A percentile compares a stretch with the other conserved stretches of the same genome.
Evolutionary conservation across 2,888 invertebrate genomes (phyloP).

Genomic region (Agrenia bidenticulata): DNA sequence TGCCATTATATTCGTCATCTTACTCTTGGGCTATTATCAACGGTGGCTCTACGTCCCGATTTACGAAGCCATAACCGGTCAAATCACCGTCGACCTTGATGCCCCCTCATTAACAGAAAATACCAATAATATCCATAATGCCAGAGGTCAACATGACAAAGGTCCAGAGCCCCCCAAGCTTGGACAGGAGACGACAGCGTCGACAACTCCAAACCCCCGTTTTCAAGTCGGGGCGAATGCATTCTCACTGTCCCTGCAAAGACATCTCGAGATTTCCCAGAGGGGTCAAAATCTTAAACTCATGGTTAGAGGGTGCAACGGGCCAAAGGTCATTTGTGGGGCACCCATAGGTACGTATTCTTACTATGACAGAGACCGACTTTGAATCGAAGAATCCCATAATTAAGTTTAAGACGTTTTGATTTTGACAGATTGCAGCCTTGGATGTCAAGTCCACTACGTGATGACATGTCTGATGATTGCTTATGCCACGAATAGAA

Average conservation of each 20-base stretch:
- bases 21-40: constrained; percentile 40
- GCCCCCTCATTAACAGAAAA: constrained; percentile 24
- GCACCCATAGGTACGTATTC: constrained; percentile 3
- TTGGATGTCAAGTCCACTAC: constrained; percentile 43
- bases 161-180: no score
- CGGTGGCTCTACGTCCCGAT: constrained; percentile 29
- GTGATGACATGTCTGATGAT: constrained; percentile 43
- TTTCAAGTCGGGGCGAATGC: no score
- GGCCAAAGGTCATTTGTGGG: neutral
- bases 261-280: neutral
- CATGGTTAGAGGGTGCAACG: neutral
- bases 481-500: constrained; percentile 28
- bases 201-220: no score
- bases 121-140: constrained; percentile 8
- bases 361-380: no score
- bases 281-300: neutral
- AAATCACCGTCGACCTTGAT: constrained; percentile 24
- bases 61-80: constrained; percentile 27
- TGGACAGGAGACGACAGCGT: no score
- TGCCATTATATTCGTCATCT: constrained; percentile 32
- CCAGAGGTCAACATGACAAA: constrained; percentile 5
- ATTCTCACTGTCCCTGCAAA: neutral
- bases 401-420: no score
- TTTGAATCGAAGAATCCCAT: no score
- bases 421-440: constrained; percentile 30